Evolutionary conservation across 2,888 invertebrate species (phyloP).

Genomic region (Flabesymbios commensalis): DNA sequence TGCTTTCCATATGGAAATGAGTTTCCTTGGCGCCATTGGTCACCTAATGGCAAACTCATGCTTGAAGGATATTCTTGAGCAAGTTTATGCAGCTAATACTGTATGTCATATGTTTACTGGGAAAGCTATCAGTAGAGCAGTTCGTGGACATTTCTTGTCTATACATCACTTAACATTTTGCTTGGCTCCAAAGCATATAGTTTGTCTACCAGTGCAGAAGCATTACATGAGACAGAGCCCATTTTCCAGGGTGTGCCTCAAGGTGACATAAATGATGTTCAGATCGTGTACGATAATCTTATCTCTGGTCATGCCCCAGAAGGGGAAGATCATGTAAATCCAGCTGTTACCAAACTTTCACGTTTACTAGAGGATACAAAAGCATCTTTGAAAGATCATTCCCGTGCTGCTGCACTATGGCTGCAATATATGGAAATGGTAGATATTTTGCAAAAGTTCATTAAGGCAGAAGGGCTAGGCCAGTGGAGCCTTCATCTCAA

Average conservation of each 20-base stretch:
- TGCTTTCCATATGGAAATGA: conserved; percentile 34
- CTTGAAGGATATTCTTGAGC: conserved; percentile 32
- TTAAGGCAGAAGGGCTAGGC: conserved; percentile 10
- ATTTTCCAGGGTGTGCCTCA: too few species aligned
- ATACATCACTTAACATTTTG: too few species aligned
- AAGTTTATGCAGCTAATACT: conserved; percentile 37
- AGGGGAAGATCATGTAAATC: too few species aligned
- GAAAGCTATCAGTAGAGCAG: conserved; percentile 35
- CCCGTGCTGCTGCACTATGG: conserved; percentile 4
- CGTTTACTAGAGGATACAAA: too few species aligned
- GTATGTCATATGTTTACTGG: conserved; percentile 38
- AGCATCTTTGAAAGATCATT: too few species aligned
- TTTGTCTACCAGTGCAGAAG: too few species aligned
- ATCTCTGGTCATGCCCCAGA: too few species aligned
- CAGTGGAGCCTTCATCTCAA: conserved; percentile 8
- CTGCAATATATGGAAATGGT: conserved; percentile 7
- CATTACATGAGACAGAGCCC: too few species aligned
- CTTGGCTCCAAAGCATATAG: too few species aligned
- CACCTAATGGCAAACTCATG: conserved; percentile 35
- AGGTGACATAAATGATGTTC: too few species aligned
- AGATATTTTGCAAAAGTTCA: conserved; percentile 3
- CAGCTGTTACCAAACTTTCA: too few species aligned
- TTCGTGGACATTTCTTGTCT: conserved; percentile 30
- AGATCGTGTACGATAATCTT: too few species aligned
- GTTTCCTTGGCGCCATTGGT: conserved; percentile 38